phyloP scores from a whole-genome alignment of 2,113 vertebrate species.

The Amazona guildingii region DNA sequence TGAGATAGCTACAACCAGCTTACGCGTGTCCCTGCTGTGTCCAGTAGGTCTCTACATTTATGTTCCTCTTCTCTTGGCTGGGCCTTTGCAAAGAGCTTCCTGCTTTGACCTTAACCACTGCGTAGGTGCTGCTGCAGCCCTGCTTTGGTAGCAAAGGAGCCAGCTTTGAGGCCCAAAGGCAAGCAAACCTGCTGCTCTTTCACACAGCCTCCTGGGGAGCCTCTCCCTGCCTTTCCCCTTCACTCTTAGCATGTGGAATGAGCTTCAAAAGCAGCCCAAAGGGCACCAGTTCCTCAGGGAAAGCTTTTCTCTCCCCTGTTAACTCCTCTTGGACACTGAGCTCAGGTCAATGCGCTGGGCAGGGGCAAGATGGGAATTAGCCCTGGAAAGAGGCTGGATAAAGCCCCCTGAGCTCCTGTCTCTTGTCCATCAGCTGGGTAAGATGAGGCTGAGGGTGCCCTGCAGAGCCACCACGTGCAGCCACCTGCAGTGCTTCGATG shows the following conservation, averaged over 20 bases:
- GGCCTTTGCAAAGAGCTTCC: not conserved
- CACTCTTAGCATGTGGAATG: not conserved
- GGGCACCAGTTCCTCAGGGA: not conserved
- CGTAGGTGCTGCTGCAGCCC: not conserved
- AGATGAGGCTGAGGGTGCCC: slow-evolving; percentile 75
- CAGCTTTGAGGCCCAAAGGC: not conserved
- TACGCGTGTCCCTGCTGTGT: slow-evolving; percentile 93
- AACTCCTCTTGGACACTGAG: not conserved
- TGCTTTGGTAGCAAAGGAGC: not conserved
- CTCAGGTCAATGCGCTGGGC: not conserved
- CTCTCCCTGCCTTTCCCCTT: not conserved
- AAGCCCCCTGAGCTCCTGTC: not conserved
- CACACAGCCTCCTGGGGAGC: not conserved
- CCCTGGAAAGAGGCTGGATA: not conserved
- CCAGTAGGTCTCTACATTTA: slow-evolving; percentile 76
- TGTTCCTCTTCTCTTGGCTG: not conserved
- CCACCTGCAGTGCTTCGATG: slow-evolving; percentile 81
- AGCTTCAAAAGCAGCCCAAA: not conserved
- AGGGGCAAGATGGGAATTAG: not conserved
- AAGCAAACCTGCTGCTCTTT: not conserved
- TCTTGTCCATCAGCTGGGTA: slow-evolving; percentile 66
- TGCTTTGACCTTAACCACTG: not conserved
- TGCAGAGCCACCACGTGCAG: slow-evolving; percentile 76
- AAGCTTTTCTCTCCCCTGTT: not conserved
- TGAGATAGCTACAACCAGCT: slow-evolving; percentile 92